Evolutionary conservation across 1,140 invertebrate genomes (phyloP).

Genomic region (Lanistes nyassanus): DNA sequence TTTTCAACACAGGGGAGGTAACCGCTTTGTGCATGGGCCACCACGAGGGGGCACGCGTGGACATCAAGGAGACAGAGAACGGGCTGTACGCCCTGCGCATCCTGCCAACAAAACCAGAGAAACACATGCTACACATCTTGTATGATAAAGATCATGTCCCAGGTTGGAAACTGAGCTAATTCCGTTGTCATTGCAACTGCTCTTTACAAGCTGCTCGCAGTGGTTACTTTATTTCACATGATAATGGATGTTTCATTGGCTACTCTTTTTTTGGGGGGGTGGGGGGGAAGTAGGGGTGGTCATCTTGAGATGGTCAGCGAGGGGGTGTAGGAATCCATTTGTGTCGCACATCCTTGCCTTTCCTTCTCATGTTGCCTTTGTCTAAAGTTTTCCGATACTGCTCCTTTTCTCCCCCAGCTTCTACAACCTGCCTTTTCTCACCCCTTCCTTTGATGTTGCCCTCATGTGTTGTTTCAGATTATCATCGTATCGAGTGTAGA

Average conservation of each 20-base stretch:
- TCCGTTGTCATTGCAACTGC: no score
- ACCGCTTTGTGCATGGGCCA: constrained; percentile 95
- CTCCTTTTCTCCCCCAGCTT: background rate
- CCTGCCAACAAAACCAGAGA: constrained; percentile 94
- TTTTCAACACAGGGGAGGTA: constrained; percentile 78
- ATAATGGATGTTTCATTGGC: no score
- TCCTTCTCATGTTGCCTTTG: background rate
- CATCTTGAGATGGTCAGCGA: background rate
- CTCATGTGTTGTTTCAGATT: no score
- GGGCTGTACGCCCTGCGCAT: constrained; percentile 97
- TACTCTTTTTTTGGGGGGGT: no score
- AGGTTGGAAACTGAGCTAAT: constrained; percentile 65
- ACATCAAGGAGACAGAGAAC: constrained; percentile 96
- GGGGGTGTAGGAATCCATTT: no score
- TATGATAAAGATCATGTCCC: constrained; percentile 81
- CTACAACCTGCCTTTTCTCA: no score
- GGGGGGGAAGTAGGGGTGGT: background rate
- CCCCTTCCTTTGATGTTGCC: no score
- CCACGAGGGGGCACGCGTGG: constrained; percentile 86
- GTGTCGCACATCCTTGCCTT: background rate
- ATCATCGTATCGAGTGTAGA: no score
- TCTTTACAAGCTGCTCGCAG: no score
- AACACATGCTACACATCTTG: constrained; percentile 92
- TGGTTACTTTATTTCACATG: no score
- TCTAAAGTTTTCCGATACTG: background rate